phyloP scores from a whole-genome alignment of 2,113 vertebrate genomes.

The Pteronura brasiliensis region DNA sequence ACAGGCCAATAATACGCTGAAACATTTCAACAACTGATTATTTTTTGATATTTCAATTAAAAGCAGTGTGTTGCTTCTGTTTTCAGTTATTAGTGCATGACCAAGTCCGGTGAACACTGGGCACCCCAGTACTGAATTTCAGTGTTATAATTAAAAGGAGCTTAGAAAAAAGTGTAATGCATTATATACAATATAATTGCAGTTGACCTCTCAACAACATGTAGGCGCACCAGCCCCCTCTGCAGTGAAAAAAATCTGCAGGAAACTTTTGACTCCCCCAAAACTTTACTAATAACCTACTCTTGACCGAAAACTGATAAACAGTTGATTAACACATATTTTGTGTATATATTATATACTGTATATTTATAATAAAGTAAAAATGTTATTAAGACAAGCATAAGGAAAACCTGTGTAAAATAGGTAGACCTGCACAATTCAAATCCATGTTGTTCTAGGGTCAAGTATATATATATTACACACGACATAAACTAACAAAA shows the following conservation, averaged over 20 bases:
- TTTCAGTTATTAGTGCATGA: conserved; percentile 19
- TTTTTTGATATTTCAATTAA: conserved; percentile 4
- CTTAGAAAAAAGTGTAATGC: background rate
- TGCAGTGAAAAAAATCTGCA: background rate
- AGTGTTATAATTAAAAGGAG: conserved; percentile 5
- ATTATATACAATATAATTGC: background rate
- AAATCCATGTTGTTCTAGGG: background rate
- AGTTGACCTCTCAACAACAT: background rate
- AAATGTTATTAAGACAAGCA: background rate
- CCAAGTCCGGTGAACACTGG: background rate
- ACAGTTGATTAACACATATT: background rate
- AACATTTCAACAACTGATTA: background rate
- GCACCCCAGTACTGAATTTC: background rate
- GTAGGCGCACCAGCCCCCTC: background rate
- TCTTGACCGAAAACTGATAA: background rate
- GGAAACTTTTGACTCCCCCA: background rate
- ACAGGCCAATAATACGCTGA: background rate
- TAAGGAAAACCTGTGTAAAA: background rate
- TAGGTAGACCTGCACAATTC: background rate
- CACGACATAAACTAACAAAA: conserved; percentile 2
- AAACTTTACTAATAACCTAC: background rate
- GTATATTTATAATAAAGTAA: background rate
- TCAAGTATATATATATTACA: background rate
- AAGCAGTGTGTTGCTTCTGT: background rate
- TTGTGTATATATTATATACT: background rate